phyloP scores from a whole-genome alignment of 1,140 invertebrate species.

The Panonychus citri region DNA sequence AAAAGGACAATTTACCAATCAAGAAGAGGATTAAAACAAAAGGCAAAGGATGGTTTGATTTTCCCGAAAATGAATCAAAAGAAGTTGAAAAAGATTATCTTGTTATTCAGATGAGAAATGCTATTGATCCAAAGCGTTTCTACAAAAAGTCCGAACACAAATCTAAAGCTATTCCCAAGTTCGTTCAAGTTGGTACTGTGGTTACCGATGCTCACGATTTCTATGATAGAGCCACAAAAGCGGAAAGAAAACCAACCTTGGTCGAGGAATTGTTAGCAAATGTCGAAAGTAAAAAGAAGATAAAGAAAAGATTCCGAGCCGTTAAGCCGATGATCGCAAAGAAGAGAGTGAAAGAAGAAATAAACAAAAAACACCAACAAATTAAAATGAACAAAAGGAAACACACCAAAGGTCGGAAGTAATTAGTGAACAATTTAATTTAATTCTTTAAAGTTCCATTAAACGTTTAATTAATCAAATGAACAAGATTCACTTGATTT shows the following conservation, averaged over 20 bases:
- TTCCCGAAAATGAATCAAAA: conserved; percentile 63
- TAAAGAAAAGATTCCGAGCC: conserved; percentile 5
- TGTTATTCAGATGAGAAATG: conserved; percentile 72
- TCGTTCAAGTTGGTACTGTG: conserved; percentile 47
- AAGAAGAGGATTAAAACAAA: conserved; percentile 34
- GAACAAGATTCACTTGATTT: too few species aligned
- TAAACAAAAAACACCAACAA: too few species aligned
- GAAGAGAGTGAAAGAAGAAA: too few species aligned
- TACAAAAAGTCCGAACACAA: conserved; percentile 39
- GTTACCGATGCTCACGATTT: conserved; percentile 31
- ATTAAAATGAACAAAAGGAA: too few species aligned
- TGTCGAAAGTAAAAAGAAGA: conserved; percentile 55
- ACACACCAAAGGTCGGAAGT: too few species aligned
- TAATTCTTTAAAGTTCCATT: too few species aligned
- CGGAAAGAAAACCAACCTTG: conserved; percentile 59
- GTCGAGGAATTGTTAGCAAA: conserved; percentile 77
- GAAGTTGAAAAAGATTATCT: conserved; percentile 64
- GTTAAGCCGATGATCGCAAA: neutral
- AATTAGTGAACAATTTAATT: too few species aligned
- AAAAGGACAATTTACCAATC: too few species aligned
- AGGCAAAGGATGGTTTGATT: conserved; percentile 61
- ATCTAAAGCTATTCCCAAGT: conserved; percentile 57
- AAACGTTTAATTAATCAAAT: too few species aligned
- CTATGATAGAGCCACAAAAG: conserved; percentile 47
- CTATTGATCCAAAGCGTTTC: conserved; percentile 68